These are phyloP conservation scores for Macrotis lagotis DNA, from an alignment of 2,113 vertebrate genomes.

Conservation along the genomic window DNA sequence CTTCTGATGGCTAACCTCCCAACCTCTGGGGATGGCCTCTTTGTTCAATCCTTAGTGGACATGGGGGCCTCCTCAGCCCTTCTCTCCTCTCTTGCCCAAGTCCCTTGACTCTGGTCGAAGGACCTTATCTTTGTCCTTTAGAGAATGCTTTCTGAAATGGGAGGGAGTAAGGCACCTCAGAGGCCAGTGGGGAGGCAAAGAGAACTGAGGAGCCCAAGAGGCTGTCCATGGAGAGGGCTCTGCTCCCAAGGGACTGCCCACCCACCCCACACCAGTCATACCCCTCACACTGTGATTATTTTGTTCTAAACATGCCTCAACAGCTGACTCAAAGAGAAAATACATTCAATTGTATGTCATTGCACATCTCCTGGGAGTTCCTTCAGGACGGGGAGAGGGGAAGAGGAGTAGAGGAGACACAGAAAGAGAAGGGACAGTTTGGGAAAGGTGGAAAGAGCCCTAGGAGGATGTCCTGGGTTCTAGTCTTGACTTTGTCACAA, in stretches of 20 bases:
- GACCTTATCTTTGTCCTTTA: conserved; percentile 36
- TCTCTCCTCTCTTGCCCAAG: background rate
- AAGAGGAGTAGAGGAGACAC: background rate
- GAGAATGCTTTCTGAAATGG: conserved; percentile 34
- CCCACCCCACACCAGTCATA: background rate
- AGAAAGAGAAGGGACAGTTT: background rate
- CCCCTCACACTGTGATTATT: background rate
- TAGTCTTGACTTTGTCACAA: background rate
- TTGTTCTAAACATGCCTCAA: background rate
- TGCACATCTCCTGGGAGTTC: background rate
- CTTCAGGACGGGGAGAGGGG: background rate
- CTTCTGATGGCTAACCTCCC: conserved; percentile 21
- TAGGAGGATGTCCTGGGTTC: background rate
- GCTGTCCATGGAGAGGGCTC: background rate
- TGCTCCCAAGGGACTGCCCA: background rate
- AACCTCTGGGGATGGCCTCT: background rate
- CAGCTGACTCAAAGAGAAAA: background rate
- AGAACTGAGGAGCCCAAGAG: background rate
- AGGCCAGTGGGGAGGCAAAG: conserved; percentile 3
- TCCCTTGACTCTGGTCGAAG: background rate
- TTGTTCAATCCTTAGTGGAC: conserved; percentile 44
- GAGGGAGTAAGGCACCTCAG: background rate
- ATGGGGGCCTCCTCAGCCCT: background rate
- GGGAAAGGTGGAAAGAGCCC: background rate
- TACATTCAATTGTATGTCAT: background rate